A percentile compares a stretch with the other conserved stretches of the same genome.
Evolutionary conservation across 2,888 invertebrate species (phyloP).

Genomic region (Latrodectus elegans): DNA sequence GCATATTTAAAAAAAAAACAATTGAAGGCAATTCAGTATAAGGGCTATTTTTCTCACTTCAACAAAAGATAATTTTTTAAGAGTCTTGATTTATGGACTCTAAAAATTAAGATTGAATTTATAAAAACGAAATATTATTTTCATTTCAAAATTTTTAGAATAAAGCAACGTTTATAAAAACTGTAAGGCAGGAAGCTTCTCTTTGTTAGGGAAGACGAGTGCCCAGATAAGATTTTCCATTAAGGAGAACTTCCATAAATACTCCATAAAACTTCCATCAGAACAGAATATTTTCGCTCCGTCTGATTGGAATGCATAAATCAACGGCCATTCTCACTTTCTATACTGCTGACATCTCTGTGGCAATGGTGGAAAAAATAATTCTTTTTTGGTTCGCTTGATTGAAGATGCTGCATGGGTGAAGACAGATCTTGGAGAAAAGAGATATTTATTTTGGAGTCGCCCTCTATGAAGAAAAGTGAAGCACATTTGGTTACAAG

Average conservation of each 20-base stretch:
- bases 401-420: neutral
- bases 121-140: no score
- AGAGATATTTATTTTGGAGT: neutral
- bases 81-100: no score
- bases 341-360: neutral
- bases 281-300: neutral
- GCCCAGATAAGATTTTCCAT: slow-evolving; percentile 1
- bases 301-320: neutral
- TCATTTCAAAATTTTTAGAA: no score
- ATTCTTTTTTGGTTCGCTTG: neutral
- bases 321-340: neutral
- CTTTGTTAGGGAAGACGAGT: neutral
- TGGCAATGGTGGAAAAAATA: neutral
- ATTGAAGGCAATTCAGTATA: no score
- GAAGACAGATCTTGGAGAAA: neutral
- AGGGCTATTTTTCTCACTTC: no score
- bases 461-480: neutral
- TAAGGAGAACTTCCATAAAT: neutral
- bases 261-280: neutral
- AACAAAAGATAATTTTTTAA: no score
- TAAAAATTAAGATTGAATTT: no score
- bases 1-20: no score
- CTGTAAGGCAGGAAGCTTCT: neutral
- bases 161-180: no score
- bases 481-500: neutral